Evolutionary conservation across 2,888 invertebrate genomes (phyloP).

Genomic region (Lasioglossum zephyrum): DNA sequence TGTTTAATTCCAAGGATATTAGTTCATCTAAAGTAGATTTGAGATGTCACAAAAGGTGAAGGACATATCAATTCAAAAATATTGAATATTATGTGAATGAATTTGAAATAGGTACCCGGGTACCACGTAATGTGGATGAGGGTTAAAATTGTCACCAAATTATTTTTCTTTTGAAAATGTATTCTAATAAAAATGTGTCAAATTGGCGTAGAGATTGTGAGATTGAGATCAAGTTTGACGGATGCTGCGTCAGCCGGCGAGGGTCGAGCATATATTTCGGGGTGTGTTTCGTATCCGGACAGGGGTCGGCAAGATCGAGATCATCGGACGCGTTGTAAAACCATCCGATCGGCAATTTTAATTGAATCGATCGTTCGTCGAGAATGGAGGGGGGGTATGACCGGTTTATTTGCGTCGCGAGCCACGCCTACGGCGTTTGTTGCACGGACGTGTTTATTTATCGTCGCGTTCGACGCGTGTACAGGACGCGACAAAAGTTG

Average conservation of each 20-base stretch:
- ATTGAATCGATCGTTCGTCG: background rate
- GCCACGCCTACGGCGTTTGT: constrained; percentile 12
- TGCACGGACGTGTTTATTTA: constrained; percentile 13
- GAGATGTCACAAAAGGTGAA: too few relatives aligned
- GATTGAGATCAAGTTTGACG: background rate
- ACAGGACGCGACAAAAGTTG: constrained; percentile 16
- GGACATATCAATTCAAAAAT: too few relatives aligned
- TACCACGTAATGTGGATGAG: too few relatives aligned
- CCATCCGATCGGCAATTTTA: background rate
- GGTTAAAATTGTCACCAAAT: too few relatives aligned
- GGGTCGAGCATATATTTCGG: background rate
- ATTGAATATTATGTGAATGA: too few relatives aligned
- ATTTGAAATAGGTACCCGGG: too few relatives aligned
- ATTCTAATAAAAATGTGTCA: background rate
- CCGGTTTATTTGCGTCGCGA: constrained; percentile 13
- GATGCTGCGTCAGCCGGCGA: background rate
- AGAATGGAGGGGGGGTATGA: background rate
- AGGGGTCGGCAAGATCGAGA: background rate
- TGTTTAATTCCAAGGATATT: too few relatives aligned
- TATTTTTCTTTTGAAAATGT: background rate
- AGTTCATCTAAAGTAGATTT: too few relatives aligned
- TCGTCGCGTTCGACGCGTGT: constrained; percentile 12
- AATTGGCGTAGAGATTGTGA: background rate
- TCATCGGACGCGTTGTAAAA: background rate
- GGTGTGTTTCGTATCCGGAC: background rate